A percentile compares a stretch with the other conserved stretches of the same genome.
Evolutionary conservation across 1,140 invertebrate species (phyloP).

Genomic region (Stenopsyche tienmushanensis): DNA sequence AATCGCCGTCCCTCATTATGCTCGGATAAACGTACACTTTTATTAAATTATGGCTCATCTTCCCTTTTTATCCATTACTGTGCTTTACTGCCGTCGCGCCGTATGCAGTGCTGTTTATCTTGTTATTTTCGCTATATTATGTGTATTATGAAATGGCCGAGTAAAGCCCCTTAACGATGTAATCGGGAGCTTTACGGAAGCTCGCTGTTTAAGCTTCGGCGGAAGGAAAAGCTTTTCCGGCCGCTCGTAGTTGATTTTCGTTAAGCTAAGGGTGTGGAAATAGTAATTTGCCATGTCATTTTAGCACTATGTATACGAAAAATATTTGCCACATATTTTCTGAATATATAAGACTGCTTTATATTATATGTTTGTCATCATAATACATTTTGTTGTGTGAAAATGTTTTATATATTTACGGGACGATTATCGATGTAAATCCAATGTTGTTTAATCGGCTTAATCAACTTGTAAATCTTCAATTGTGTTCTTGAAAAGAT

Average conservation of each 20-base stretch:
- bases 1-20: conserved; percentile 29
- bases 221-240: conserved; percentile 27
- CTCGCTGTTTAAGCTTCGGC: conserved; percentile 22
- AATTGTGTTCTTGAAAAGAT: too few species aligned
- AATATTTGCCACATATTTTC: too few species aligned
- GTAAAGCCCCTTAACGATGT: conserved; percentile 34
- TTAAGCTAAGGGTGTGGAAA: neutral
- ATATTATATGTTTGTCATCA: too few species aligned
- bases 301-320: too few species aligned
- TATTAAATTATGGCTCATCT: conserved; percentile 40
- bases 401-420: too few species aligned
- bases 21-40: conserved; percentile 37
- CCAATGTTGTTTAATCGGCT: too few species aligned
- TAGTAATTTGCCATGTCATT: conserved; percentile 3
- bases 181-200: conserved; percentile 35
- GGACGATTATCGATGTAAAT: too few species aligned
- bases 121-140: conserved; percentile 36
- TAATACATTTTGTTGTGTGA: too few species aligned
- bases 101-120: conserved; percentile 25
- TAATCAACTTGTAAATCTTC: too few species aligned
- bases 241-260: neutral
- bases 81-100: conserved; percentile 1
- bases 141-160: conserved; percentile 35
- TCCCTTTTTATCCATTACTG: conserved; percentile 32
- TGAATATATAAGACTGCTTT: too few species aligned